Conservation (phyloP, 2,113 vertebrate species). For the Chlamydotis undulata region DNA sequence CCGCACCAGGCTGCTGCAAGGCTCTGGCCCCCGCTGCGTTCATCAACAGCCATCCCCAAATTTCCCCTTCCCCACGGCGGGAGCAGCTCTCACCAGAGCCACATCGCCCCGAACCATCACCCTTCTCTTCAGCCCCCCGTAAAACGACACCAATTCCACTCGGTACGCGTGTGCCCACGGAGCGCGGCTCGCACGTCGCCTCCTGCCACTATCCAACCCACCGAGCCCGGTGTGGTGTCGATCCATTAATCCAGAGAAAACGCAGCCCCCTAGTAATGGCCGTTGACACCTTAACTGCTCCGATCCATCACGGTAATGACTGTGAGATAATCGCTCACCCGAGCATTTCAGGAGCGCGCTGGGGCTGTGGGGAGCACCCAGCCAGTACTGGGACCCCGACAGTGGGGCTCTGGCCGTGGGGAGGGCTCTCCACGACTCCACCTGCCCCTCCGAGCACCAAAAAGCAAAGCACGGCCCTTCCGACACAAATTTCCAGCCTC, state of each 20-base stretch:
- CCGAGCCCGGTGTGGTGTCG: background rate
- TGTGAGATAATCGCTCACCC: background rate
- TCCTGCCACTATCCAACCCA: background rate
- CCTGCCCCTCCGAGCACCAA: background rate
- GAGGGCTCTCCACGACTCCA: background rate
- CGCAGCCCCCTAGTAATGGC: slow-evolving; percentile 39
- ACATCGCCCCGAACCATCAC: fast-evolving
- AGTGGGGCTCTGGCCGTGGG: background rate
- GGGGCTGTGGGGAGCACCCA: background rate
- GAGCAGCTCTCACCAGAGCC: background rate
- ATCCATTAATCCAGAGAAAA: slow-evolving; percentile 62
- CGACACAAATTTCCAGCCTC: background rate
- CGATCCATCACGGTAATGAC: slow-evolving; percentile 47
- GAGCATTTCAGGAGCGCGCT: background rate
- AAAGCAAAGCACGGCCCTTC: background rate
- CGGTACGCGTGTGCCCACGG: background rate
- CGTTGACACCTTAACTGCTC: slow-evolving; percentile 56
- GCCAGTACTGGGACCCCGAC: fast-evolving
- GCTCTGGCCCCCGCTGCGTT: background rate
- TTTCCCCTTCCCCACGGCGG: background rate
- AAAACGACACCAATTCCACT: fast-evolving
- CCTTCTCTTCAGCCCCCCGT: background rate
- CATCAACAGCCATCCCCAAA: background rate
- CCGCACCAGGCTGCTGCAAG: background rate
- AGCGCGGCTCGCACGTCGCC: background rate